Base-by-base conservation (phyloP, 2,113 vertebrate species). In the Oenanthe oenanthe region DNA sequence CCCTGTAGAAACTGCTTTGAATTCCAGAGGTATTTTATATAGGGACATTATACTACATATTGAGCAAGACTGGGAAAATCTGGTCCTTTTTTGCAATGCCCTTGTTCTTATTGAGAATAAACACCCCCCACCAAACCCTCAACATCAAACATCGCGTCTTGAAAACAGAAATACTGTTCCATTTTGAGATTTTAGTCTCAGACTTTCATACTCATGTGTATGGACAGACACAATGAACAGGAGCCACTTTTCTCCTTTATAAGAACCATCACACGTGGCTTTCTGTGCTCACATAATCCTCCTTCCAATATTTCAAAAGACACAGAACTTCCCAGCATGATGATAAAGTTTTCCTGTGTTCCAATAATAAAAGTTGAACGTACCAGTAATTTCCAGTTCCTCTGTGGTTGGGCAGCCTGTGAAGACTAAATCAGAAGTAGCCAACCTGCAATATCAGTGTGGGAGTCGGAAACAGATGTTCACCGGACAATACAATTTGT, bases 391-490 rank as follows among this genome's bases (percentile, higher is more conserved):
- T 98, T 98, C 98, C 98, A 98, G 98, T 98, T 98, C 98, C 98
- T 98, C 92, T 98, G 96, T 92, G 89, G 91, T 68, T 76, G 50
- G 93, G 96, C 97, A 90, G 94, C 94, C 96, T 97, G 96, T 94
- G 97, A 97, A 95, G 97, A 95, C 94, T 93, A 89, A 80, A 92
- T 95, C 88, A 93, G 86, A 92, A 95, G 89, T 89, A 81, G 89
- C 68, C 88, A 74, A 97, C 96, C 96, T 92, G 96, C 93, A 95
- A 38, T 97, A 98, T 97, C 97, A 97, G 96, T 95, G 97, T 97
- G 97, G 97, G 98, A 97, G 97, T 97, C 97, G 98, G 98, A 99
- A 98, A 98, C 98, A 98, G 98, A 98, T 98, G 98, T 98, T 97
- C 97, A 66, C 45, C 0, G 75, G 95, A 98, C 98, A 98, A 98